Base-by-base conservation (phyloP, 23 tunicate species). In the Styela clava region DNA sequence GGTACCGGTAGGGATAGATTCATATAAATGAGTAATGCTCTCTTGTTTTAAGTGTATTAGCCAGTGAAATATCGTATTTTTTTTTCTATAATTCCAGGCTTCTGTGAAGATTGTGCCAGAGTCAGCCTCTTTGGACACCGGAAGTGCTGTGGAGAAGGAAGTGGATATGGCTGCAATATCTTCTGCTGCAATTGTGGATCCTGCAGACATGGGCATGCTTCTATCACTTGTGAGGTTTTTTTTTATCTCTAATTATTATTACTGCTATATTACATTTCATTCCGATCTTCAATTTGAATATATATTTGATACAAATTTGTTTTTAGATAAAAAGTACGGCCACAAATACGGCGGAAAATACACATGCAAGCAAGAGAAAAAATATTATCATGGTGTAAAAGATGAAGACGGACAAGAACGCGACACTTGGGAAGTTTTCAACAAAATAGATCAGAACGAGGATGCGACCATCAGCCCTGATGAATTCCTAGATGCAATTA, bases 131-230 rank as follows among this genome's bases (percentile, higher is more conserved):
- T 65, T 28, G 31, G 71, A 65, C 71, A 28, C 16, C 7, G 71
- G 16, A 65, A 65, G 16, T 65, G 71, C 16, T 65, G 71, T 65
- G 71, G 71, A 28, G 7, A 9, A 3, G 71, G 71, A 28, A 65
- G 71, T 28, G 71, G 71, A 28, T 65, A 26, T 28, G 71, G 71
- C 7, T 65, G 71, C 31, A 65, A 65, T 28, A 65, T 65, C 7
- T 65, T 65, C 31, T 65, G 71, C 71, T 65, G 71, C 71, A 65
- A 65, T 16, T 65, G 71, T 65, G 71, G 71, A 3, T 44, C 56
- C 9, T 44, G 56, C 12, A 44, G 56, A 44, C 7, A 44, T 7
- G 56, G 56, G 12, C 56, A 44, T 44, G 56, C 56, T 44, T 7
- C 7, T 5, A 44, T 44, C 7, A 44, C 12, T 44, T 44, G 56